Base-by-base conservation (phyloP, 37 sponge, comb jelly and placozoan species). In the Eunapius fragilis region DNA sequence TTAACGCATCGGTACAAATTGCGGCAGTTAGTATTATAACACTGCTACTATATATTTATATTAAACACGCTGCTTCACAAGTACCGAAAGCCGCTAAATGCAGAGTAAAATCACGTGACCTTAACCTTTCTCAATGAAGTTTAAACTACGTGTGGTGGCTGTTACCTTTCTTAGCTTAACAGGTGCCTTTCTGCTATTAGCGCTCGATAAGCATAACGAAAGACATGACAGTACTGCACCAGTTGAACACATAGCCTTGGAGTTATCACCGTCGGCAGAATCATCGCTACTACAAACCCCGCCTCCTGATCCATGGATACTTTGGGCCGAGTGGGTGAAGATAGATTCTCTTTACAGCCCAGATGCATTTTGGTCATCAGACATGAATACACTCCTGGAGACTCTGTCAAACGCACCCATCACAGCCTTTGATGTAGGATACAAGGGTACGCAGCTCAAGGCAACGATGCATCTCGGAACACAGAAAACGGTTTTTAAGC, bases 371-470 rank as follows among this genome's bases (percentile, higher is more conserved):
- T 47, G 38, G 28, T 91, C 90, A 2, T n/a, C 49, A 2, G 50
- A 91, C 14, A 91, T 96, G 94, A 69, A 78, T 32, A 13, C 27
- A 2, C 78, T 96, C 1, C 67, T 96, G 45, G 13, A 72, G 0
- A 58, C 90, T 58, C 86, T 96, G 90, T 80, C 92, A 36, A 74
- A 75, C 0, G 58, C 82, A 19, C 85, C 76, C 17, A 89, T 96
- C 34, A 83, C 73, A 11, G 19, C 37, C 23, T 87, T 90, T 78
- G 87, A 86, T 3, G 82, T 94, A 2, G 97, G 94, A 5, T 38
- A 85, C 78, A 85, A 38, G 68, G 97, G 97, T 2, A 94, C 97
- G 2, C 97, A 97, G 78, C 78, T 97, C 41, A 97, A 94, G 69
- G 90, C 88, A 31, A 79, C 86, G 10, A 45, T 90, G 71, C 37